These are phyloP conservation scores for Aphidoletes aphidimyza DNA, from an alignment of 2,888 invertebrate genomes.

Conservation along the genomic window DNA sequence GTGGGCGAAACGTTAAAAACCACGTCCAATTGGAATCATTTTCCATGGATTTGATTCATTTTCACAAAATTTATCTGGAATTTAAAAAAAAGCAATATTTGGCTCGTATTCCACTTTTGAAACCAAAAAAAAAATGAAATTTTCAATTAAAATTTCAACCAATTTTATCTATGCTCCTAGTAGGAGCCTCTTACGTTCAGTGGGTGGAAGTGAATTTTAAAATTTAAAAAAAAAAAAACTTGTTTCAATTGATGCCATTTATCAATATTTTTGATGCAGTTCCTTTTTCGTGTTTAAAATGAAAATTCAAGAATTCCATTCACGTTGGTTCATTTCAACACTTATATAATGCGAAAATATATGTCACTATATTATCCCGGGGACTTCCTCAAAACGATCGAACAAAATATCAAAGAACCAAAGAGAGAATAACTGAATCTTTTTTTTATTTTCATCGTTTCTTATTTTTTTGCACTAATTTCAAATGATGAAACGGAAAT, in stretches of 20 bases:
- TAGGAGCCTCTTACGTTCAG: too few species aligned
- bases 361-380: neutral
- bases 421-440: neutral
- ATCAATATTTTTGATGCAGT: neutral
- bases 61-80: neutral
- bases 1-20: neutral
- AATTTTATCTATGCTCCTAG: too few species aligned
- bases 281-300: neutral
- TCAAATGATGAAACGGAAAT: too few species aligned
- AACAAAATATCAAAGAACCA: neutral
- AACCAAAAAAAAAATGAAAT: too few species aligned
- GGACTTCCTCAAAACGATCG: neutral
- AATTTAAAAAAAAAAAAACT: too few species aligned
- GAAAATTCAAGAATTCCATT: neutral
- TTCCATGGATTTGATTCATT: neutral
- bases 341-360: constrained; percentile 18
- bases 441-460: neutral
- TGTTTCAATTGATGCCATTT: too few species aligned
- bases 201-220: too few species aligned
- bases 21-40: neutral
- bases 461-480: neutral
- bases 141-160: too few species aligned
- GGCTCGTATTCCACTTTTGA: too few species aligned
- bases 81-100: too few species aligned
- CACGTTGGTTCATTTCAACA: neutral